Conservation (phyloP, 2,113 vertebrate species). For the Chlorodrepanis virens region DNA sequence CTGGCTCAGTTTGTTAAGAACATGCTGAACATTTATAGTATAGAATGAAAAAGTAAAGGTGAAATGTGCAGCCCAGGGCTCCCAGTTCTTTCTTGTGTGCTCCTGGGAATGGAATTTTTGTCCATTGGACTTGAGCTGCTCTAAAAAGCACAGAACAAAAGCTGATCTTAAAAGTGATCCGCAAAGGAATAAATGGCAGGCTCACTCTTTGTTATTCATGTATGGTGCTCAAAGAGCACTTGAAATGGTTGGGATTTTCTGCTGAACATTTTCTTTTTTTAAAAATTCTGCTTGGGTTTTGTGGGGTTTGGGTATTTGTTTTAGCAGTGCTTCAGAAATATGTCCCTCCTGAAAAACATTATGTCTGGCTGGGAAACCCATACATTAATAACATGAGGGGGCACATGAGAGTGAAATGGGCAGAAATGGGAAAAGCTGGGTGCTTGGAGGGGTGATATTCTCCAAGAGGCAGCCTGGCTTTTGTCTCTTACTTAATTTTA, state of each 20-base stretch:
- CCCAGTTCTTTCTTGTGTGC: constrained; percentile 38
- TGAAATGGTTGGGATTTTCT: constrained; percentile 55
- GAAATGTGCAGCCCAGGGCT: constrained; percentile 56
- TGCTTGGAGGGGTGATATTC: not conserved
- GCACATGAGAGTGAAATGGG: not conserved
- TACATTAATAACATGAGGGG: not conserved
- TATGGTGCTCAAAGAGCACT: constrained; percentile 55
- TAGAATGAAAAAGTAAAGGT: constrained; percentile 49
- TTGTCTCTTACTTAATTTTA: constrained; percentile 54
- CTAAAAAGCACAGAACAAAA: constrained; percentile 60
- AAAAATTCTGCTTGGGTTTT: not conserved
- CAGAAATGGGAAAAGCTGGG: not conserved
- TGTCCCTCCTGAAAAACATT: not conserved
- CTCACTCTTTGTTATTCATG: constrained; percentile 62
- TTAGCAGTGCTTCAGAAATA: not conserved
- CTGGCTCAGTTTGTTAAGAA: not conserved
- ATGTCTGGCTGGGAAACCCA: not conserved
- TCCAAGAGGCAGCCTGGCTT: constrained; percentile 32
- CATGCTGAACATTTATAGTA: not conserved
- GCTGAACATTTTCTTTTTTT: not conserved
- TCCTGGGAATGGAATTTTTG: constrained; percentile 66
- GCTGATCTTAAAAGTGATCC: constrained; percentile 64
- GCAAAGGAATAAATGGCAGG: constrained; percentile 58
- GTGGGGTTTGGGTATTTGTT: not conserved
- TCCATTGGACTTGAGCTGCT: constrained; percentile 26